Conservation (phyloP, 2,888 invertebrate genomes). For the Acheta domesticus region DNA sequence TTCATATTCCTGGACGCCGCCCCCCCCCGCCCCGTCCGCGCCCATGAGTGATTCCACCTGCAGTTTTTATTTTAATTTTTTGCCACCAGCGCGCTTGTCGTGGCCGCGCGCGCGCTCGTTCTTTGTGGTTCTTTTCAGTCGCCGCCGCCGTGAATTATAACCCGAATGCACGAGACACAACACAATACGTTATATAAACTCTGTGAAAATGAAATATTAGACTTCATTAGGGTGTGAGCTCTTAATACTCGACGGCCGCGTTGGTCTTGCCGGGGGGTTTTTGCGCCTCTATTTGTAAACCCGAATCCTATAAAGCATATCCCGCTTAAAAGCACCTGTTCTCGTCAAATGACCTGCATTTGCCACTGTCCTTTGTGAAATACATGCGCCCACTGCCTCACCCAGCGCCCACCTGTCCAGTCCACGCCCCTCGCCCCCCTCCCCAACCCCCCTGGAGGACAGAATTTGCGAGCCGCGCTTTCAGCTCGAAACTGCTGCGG, state of each 20-base stretch:
- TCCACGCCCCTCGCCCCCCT: not conserved
- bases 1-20: too few relatives aligned
- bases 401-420: not conserved
- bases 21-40: too few relatives aligned
- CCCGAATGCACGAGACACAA: too few relatives aligned
- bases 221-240: slow-evolving; percentile 4
- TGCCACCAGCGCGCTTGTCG: too few relatives aligned
- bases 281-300: not conserved
- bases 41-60: too few relatives aligned
- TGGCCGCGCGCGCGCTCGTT: too few relatives aligned
- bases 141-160: too few relatives aligned
- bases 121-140: too few relatives aligned
- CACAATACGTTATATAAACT: not conserved
- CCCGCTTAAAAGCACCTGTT: slow-evolving; percentile 7
- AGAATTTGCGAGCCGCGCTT: too few relatives aligned
- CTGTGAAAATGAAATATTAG: not conserved
- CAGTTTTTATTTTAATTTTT: too few relatives aligned
- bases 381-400: not conserved
- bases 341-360: not conserved
- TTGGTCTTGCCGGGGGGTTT: not conserved
- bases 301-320: not conserved
- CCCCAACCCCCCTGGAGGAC: not conserved
- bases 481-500: too few relatives aligned
- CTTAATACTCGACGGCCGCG: not conserved
- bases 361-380: not conserved